phyloP scores from a whole-genome alignment of 1,140 invertebrate genomes.

The Bombus vancouverensis region DNA sequence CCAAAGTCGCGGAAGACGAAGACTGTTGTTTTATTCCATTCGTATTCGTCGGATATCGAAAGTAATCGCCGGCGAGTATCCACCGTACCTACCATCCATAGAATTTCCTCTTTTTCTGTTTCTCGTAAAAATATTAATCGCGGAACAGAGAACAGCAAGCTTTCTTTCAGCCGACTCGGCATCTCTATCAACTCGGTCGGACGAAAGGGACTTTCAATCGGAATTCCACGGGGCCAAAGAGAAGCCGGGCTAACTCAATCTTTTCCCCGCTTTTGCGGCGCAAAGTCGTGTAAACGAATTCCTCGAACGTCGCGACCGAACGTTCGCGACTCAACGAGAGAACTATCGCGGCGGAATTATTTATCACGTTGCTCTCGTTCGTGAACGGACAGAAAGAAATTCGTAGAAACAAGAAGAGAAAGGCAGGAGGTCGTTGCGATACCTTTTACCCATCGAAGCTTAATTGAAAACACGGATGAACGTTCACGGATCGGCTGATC shows the following conservation, averaged over 20 bases:
- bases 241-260: background rate
- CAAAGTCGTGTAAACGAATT: constrained; percentile 30
- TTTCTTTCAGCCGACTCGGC: background rate
- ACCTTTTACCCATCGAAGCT: no score
- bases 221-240: background rate
- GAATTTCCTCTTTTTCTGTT: background rate
- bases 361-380: background rate
- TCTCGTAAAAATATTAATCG: constrained; percentile 3
- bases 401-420: no score
- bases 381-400: background rate
- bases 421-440: no score
- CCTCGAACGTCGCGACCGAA: background rate
- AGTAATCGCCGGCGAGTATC: background rate
- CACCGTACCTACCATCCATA: background rate
- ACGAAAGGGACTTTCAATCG: background rate
- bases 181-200: background rate
- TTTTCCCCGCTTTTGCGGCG: constrained; percentile 16
- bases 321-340: background rate
- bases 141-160: no score
- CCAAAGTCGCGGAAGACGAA: background rate
- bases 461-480: background rate
- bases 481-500: no score
- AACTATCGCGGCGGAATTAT: constrained; percentile 27
- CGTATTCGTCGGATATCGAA: background rate
- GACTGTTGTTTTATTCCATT: background rate